Evolutionary conservation across 2,888 invertebrate species (phyloP).

Genomic region (Spodoptera picta): DNA sequence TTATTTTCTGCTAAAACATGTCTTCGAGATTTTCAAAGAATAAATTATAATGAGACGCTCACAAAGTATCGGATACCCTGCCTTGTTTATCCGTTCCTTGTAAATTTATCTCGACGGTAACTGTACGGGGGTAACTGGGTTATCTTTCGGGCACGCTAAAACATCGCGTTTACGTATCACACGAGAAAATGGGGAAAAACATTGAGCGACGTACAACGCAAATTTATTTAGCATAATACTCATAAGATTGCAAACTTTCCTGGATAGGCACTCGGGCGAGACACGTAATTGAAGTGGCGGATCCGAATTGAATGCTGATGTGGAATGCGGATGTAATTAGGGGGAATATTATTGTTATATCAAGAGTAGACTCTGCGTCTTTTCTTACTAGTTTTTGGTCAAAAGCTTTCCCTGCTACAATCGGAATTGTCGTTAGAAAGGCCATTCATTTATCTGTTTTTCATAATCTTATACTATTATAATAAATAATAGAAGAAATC

Average conservation of each 20-base stretch:
- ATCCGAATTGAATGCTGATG: conserved; percentile 44
- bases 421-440: too few species aligned
- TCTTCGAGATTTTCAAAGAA: conserved; percentile 48
- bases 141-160: conserved; percentile 64
- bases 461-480: too few species aligned
- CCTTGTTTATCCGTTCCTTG: conserved; percentile 49
- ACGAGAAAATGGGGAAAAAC: conserved; percentile 58
- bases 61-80: conserved; percentile 50
- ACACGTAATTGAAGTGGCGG: conserved; percentile 46
- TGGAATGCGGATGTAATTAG: conserved; percentile 29
- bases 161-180: conserved; percentile 61
- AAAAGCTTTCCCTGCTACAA: background rate
- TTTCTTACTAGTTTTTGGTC: too few species aligned
- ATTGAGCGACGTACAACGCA: conserved; percentile 59
- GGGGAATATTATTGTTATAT: conserved; percentile 6
- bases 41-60: conserved; percentile 53
- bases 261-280: conserved; percentile 54
- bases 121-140: conserved; percentile 61
- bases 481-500: too few species aligned
- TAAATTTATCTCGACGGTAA: conserved; percentile 55
- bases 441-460: too few species aligned
- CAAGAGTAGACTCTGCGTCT: too few species aligned
- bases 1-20: conserved; percentile 34
- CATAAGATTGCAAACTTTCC: conserved; percentile 62
- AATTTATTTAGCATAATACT: conserved; percentile 65